A percentile compares a stretch with the other conserved stretches of the same genome.
Conservation (phyloP, 2,113 vertebrate species). For the Rhegmatorhina hoffmannsi region DNA sequence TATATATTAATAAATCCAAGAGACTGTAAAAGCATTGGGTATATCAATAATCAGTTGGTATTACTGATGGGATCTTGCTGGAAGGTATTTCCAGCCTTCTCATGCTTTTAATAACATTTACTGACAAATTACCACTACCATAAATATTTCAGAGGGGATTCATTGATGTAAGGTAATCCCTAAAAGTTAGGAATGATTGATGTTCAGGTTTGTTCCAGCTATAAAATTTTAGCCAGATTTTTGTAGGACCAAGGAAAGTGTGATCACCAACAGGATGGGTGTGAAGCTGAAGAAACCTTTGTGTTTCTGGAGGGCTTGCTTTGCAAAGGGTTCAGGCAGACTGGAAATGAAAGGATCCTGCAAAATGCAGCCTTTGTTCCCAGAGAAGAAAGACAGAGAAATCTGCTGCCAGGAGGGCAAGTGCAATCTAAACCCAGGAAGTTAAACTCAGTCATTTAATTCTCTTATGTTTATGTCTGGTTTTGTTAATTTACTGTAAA, state of each 20-base stretch:
- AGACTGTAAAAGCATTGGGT: background rate
- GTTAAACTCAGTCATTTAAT: conserved; percentile 44
- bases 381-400: background rate
- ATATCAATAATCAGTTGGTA: background rate
- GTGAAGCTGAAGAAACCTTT: background rate
- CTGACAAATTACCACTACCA: background rate
- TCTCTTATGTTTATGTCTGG: conserved; percentile 50
- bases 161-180: background rate
- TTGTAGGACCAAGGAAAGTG: background rate
- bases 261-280: background rate
- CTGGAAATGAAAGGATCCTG: background rate
- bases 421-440: background rate
- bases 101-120: background rate
- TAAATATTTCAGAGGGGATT: background rate
- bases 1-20: background rate
- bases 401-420: conserved; percentile 14
- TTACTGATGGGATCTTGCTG: background rate
- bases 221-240: background rate
- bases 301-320: background rate
- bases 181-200: background rate
- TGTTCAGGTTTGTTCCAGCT: background rate
- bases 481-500: conserved; percentile 51
- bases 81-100: background rate
- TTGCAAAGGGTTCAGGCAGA: background rate
- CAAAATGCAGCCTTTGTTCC: background rate